Base-by-base conservation (phyloP, 2,888 invertebrate species). In the Machimus rusticus region DNA sequence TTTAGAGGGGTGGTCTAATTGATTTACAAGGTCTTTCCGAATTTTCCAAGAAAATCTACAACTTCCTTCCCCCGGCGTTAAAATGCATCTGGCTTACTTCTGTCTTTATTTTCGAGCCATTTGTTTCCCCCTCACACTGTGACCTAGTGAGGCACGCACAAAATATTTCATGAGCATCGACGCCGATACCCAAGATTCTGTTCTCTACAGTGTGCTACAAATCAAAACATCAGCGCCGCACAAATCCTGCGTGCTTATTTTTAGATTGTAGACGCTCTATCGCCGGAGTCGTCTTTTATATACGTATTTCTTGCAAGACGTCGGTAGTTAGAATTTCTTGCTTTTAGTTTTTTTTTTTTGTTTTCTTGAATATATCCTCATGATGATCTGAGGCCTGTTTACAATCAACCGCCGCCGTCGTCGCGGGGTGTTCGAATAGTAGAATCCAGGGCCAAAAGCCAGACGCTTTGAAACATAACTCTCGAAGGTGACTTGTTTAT, bases 381-480 rank as follows among this genome's bases (percentile, higher is more conserved):
- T n/a, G 12, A 19, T 23, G 57, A 19, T 28, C 66, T 66, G 28
- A 23, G 23, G 66, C 12, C 37, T 51, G 31, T 79, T 79, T 79
- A 51, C 79, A 79, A 51, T 46, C 79, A n/a, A 46, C 46, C 51
- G 51, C 9, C 19, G 79, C 46, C 46, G 46, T 23, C n/a, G 19
- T 57, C 2, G 57, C 46, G 28, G 28, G 23, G 14, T 23, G 31
- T 23, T 46, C 66, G 66, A 79, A 23, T 12, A 43, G 39, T 66
- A 78, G 31, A 79, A 31, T 46, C 43, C 79, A 79, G 79, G 79
- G 79, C 79, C 79, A 79, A 51, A 79, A 51, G n/a, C 79, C 79
- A 79, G 79, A 79, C 79, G 31, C 51, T 79, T 46, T 79, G 51
- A 55, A 79, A 79, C 51, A 51, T 28, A 79, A 79, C 16, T 66